Base-by-base conservation (phyloP, 1,140 invertebrate genomes). In the Macrostomum lignano region DNA sequence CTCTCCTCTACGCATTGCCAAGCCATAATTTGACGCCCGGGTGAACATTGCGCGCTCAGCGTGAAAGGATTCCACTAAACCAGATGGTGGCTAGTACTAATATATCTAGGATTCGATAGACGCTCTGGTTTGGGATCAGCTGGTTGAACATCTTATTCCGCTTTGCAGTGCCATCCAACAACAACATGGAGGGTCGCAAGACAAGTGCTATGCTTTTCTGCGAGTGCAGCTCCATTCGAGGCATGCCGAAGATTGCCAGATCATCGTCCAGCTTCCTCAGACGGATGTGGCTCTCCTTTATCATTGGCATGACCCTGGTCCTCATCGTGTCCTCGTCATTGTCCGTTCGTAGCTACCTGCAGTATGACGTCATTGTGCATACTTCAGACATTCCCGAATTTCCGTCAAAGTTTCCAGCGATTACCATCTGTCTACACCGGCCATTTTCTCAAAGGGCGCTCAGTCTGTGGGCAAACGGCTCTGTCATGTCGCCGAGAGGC, bases 141-240 rank as follows among this genome's bases (percentile, higher is more conserved):
- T n/a, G n/a, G n/a, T n/a, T n/a, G n/a, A n/a, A n/a, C n/a, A n/a
- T n/a, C n/a, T n/a, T n/a, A n/a, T n/a, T n/a, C n/a, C n/a, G n/a
- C n/a, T n/a, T n/a, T n/a, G n/a, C n/a, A n/a, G n/a, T n/a, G n/a
- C n/a, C n/a, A n/a, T n/a, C n/a, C n/a, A n/a, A n/a, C n/a, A n/a
- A n/a, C n/a, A n/a, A n/a, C n/a, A n/a, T n/a, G n/a, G n/a, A n/a
- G n/a, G n/a, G n/a, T n/a, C n/a, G n/a, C n/a, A n/a, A n/a, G n/a
- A n/a, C n/a, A n/a, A n/a, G n/a, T n/a, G n/a, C n/a, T 9, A 28
- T 28, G 15, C 19, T 28, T 7, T 28, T 28, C 19, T 28, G 26
- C 19, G 15, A 14, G 4, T 15, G 14, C 7, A 28, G 14, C 15
- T 28, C 26, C 15, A 28, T 28, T 14, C 15, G 19, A 28, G 26